These are phyloP conservation scores for Crocallis elinguaria DNA, from an alignment of 2,888 invertebrate genomes.

Conservation along the genomic window DNA sequence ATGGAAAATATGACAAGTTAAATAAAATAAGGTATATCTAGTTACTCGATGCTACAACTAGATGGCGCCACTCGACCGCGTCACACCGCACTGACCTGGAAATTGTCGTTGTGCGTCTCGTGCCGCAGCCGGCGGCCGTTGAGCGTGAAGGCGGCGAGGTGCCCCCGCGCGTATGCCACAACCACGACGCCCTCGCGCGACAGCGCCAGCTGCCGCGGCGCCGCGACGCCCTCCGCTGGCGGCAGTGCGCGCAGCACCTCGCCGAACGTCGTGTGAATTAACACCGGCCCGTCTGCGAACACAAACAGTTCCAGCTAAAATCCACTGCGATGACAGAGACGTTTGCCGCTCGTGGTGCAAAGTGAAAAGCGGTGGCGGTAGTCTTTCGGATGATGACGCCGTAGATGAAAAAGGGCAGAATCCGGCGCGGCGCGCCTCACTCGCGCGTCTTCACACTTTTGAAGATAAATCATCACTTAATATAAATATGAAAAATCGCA, in stretches of 20 bases:
- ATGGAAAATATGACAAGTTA: too few species aligned
- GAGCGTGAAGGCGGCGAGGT: conserved; percentile 96
- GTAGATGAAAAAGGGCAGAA: too few species aligned
- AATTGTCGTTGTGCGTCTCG: conserved; percentile 97
- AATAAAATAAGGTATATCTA: too few species aligned
- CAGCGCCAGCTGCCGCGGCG: conserved; percentile 95
- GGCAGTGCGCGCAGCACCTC: conserved; percentile 97
- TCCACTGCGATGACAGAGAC: too few species aligned
- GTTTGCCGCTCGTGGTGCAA: too few species aligned
- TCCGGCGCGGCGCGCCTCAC: too few species aligned
- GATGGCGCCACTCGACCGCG: neutral
- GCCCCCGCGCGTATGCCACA: conserved; percentile 96
- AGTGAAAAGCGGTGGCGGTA: too few species aligned
- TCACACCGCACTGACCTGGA: conserved; percentile 88
- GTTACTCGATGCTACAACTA: neutral
- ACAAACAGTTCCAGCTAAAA: neutral
- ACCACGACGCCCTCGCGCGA: conserved; percentile 98
- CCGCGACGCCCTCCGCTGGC: conserved; percentile 87
- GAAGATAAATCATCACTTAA: too few species aligned
- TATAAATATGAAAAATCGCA: too few species aligned
- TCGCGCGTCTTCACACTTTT: too few species aligned
- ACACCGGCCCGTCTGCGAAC: conserved; percentile 94
- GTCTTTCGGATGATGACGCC: too few species aligned
- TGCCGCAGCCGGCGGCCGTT: conserved; percentile 95
- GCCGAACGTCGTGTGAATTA: conserved; percentile 99